Evolutionary conservation across 1,140 invertebrate species (phyloP).

Genomic region (Hydropsyche tenuis): DNA sequence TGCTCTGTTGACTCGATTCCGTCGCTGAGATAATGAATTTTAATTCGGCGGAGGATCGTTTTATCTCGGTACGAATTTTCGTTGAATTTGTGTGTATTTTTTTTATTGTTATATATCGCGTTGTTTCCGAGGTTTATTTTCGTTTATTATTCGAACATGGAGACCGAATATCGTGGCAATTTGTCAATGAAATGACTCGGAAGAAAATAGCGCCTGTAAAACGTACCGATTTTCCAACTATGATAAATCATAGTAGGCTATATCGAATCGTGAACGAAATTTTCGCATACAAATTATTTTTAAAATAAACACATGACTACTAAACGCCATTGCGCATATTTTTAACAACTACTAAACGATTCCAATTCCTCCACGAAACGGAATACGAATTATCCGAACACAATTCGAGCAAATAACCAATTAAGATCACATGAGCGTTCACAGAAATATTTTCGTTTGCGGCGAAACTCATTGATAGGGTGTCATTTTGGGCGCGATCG

Average conservation of each 20-base stretch:
- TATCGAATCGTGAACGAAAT: constrained; percentile 27
- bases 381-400: too few relatives aligned
- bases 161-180: constrained; percentile 32
- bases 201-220: constrained; percentile 32
- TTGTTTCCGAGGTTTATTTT: too few relatives aligned
- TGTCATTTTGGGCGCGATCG: background rate
- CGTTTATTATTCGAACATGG: background rate
- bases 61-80: background rate
- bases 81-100: background rate
- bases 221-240: constrained; percentile 24
- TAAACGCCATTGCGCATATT: too few relatives aligned
- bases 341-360: too few relatives aligned
- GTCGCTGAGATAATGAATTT: background rate
- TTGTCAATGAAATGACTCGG: constrained; percentile 44
- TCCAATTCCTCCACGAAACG: too few relatives aligned
- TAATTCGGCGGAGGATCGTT: background rate
- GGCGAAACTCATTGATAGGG: background rate
- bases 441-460: background rate
- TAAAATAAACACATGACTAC: too few relatives aligned
- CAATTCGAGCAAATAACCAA: too few relatives aligned
- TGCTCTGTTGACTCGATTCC: background rate
- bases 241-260: constrained; percentile 30
- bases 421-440: too few relatives aligned
- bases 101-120: too few relatives aligned
- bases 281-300: constrained; percentile 8